A percentile compares a stretch with the other conserved stretches of the same genome.
These are phyloP conservation scores for Ceratosolen fusciceps DNA, from an alignment of 1,140 invertebrate genomes.

Conservation along the genomic window DNA sequence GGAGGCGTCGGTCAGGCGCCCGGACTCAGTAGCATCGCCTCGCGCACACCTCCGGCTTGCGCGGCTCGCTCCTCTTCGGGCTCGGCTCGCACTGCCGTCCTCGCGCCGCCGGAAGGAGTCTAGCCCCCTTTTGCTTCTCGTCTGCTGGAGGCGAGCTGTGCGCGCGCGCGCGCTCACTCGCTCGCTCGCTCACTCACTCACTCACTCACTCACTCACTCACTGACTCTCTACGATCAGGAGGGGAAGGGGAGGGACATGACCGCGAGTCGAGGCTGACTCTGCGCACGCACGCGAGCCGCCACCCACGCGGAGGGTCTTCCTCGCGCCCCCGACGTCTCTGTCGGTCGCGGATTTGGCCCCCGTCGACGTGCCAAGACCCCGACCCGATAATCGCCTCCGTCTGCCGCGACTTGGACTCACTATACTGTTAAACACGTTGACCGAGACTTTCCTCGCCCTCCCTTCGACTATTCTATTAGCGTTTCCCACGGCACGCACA, in stretches of 20 bases:
- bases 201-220: not conserved
- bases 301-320: conserved; percentile 3
- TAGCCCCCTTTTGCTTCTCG: not conserved
- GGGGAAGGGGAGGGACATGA: not conserved
- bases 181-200: not conserved
- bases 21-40: not conserved
- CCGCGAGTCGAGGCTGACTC: not conserved
- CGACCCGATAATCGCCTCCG: too few relatives aligned
- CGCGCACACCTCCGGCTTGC: not conserved
- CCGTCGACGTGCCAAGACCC: too few relatives aligned
- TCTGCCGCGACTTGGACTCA: too few relatives aligned
- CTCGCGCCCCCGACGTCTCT: not conserved
- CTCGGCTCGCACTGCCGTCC: conserved; percentile 12
- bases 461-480: not conserved
- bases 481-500: not conserved
- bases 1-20: not conserved
- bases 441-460: not conserved
- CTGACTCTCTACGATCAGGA: too few relatives aligned
- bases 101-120: conserved; percentile 1
- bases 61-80: not conserved
- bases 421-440: not conserved
- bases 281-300: conserved; percentile 7
- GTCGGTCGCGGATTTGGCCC: too few relatives aligned
- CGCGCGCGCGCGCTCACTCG: not conserved
- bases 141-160: conserved; percentile 8